Evolutionary conservation across 2,797 vertebrate genomes (phyloP), one percentile per base, ranked within the genome.

Genomic region (Sebastes alutus): DNA sequence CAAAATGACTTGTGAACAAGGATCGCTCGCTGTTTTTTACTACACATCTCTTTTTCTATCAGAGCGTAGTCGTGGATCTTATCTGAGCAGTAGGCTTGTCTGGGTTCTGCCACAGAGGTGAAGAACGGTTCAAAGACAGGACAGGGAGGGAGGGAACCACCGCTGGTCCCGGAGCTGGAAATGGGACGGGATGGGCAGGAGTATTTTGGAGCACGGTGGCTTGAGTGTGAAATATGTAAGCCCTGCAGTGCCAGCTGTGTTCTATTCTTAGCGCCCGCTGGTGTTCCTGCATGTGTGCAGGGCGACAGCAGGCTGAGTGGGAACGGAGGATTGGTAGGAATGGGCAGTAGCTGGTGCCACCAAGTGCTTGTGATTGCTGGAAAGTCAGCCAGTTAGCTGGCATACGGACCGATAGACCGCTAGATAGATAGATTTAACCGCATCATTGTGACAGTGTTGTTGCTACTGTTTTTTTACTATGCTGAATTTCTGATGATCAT

Each of bases 151-250:
- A 83, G 75, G 87, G 81, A 79, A 82, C 77, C 69, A 84, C 87
- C 72, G 71, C 84, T 88, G 93, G 90, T 94, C 78, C 88, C 33
- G 20, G 90, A 81, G 86, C 81, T 88, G 87, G 90, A 89, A 92
- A 64, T 83, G 88, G 89, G 88, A 84, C 86, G 83, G 89, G 87
- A 90, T 89, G 89, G 90, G 85, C 81, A 87, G 82, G 86, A 81
- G 90, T 92, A 89, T 95, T 95, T 94, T 87, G 87, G 91, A 94
- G 88, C 88, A 75, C 14, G 81, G 86, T 90, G 94, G 92, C 90
- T 93, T 71, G 90, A 95, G 94, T 95, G 94, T 94, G 92, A 95
- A 95, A 93, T 95, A 96, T 95, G 94, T 92, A 88, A 93, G 91
- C 91, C 93, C 91, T 77, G 92, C 93, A 91, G 93, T 91, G 93